Percentiles rank a stretch among this genome's conserved stretches.
Evolutionary conservation across 2,113 vertebrate genomes (phyloP).

Genomic region (Symphodus melops): DNA sequence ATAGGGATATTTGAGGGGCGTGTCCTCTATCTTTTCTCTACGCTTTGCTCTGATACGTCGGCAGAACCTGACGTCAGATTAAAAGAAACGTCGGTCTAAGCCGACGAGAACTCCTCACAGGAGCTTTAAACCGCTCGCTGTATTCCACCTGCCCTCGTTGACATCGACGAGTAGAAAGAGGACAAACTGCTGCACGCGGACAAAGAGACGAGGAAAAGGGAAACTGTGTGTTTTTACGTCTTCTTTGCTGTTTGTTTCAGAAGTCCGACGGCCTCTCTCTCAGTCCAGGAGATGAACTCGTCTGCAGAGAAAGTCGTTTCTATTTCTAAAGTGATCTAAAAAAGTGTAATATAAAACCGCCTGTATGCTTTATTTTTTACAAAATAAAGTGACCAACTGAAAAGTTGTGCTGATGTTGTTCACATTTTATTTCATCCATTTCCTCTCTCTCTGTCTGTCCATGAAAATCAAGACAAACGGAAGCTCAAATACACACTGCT

Average conservation of each 20-base stretch:
- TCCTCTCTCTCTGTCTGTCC: too few species aligned
- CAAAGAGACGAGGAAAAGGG: background rate
- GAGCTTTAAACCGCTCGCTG: background rate
- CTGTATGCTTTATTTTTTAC: background rate
- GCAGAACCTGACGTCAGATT: too few species aligned
- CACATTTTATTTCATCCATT: too few species aligned
- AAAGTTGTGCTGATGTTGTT: background rate
- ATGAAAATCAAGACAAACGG: too few species aligned
- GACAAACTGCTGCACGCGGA: too few species aligned
- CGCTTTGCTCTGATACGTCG: too few species aligned
- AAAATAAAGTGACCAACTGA: constrained; percentile 13
- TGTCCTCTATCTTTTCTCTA: too few species aligned
- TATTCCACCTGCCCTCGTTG: background rate
- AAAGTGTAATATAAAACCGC: background rate
- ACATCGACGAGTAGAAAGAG: too few species aligned
- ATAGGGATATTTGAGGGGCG: too few species aligned
- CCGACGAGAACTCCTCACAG: too few species aligned
- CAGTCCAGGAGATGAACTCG: constrained; percentile 44
- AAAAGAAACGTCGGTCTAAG: too few species aligned
- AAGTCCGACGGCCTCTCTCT: constrained; percentile 42
- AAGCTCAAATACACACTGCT: too few species aligned
- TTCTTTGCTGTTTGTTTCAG: constrained; percentile 52
- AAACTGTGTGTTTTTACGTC: background rate
- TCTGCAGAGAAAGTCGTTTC: background rate
- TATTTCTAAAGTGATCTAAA: background rate